Conservation (phyloP, 1,140 invertebrate genomes). For the Zaprionus gabonicus region DNA sequence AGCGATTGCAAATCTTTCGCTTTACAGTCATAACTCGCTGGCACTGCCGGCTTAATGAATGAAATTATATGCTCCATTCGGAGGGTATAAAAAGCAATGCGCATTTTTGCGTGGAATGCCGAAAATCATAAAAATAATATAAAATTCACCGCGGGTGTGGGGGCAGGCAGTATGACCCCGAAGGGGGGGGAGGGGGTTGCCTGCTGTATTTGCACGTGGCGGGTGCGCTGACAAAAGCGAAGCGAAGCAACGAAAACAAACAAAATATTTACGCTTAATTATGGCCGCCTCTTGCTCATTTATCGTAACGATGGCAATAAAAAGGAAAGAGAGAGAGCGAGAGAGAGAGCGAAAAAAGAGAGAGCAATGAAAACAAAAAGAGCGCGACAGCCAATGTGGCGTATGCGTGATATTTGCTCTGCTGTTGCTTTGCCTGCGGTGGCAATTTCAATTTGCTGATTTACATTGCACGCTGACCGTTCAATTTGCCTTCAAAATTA, state of each 20-base stretch:
- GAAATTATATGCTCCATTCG: conserved; percentile 10
- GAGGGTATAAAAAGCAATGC: conserved; percentile 29
- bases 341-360: neutral
- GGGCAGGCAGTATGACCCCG: neutral
- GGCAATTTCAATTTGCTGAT: conserved; percentile 26
- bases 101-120: conserved; percentile 23
- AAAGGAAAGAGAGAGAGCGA: neutral
- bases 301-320: conserved; percentile 30
- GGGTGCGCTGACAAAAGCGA: neutral
- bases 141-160: neutral
- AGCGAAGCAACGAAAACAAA: conserved; percentile 17
- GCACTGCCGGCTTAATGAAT: neutral
- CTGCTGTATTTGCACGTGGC: conserved; percentile 5
- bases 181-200: neutral
- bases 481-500: conserved; percentile 25
- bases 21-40: neutral
- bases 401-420: conserved; percentile 33
- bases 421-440: neutral
- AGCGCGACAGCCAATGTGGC: conserved; percentile 3
- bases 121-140: conserved; percentile 41
- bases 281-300: conserved; percentile 26
- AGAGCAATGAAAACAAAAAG: neutral
- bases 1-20: neutral
- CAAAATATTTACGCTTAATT: conserved; percentile 44
- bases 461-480: conserved; percentile 26